Percentiles rank a stretch among this genome's conserved stretches.
Evolutionary conservation across 2,888 invertebrate genomes (phyloP).

Genomic region (Reticulitermes lucifugus): DNA sequence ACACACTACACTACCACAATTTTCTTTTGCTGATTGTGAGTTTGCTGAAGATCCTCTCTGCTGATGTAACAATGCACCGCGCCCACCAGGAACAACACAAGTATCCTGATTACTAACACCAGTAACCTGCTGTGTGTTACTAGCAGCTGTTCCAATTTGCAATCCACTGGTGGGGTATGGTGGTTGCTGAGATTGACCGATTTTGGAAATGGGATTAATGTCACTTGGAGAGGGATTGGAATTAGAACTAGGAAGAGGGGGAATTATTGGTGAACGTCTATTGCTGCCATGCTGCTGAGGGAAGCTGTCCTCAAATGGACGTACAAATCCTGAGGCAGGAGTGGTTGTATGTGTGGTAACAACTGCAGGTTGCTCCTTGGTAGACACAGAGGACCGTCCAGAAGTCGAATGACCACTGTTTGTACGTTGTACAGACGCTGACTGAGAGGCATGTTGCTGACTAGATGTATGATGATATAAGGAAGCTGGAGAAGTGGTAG

Average conservation of each 20-base stretch:
- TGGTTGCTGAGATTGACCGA: slow-evolving; percentile 12
- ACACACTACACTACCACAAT: not conserved
- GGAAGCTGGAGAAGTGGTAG: slow-evolving; percentile 56
- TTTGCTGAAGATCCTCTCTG: slow-evolving; percentile 11
- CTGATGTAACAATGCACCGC: slow-evolving; percentile 8
- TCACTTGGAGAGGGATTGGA: slow-evolving; percentile 10
- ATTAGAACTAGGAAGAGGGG: slow-evolving; percentile 11
- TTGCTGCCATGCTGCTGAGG: slow-evolving; percentile 48
- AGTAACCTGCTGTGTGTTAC: slow-evolving; percentile 12
- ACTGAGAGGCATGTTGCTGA: slow-evolving; percentile 57
- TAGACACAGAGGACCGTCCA: slow-evolving; percentile 53
- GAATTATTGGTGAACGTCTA: slow-evolving; percentile 41
- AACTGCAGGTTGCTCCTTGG: slow-evolving; percentile 41
- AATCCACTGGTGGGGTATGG: slow-evolving; percentile 11
- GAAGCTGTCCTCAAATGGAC: slow-evolving; percentile 62
- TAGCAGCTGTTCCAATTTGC: not conserved
- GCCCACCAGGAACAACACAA: slow-evolving; percentile 32
- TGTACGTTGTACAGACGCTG: slow-evolving; percentile 56
- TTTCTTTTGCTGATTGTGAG: slow-evolving; percentile 29
- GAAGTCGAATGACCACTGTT: slow-evolving; percentile 54
- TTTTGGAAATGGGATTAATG: not conserved
- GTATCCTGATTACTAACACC: slow-evolving; percentile 21
- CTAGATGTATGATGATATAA: slow-evolving; percentile 56
- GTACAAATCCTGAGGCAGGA: slow-evolving; percentile 58
- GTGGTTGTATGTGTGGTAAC: slow-evolving; percentile 2